These are phyloP conservation scores for Teleopsis dalmanni DNA, from an alignment of 1,140 invertebrate genomes.

Conservation along the genomic window DNA sequence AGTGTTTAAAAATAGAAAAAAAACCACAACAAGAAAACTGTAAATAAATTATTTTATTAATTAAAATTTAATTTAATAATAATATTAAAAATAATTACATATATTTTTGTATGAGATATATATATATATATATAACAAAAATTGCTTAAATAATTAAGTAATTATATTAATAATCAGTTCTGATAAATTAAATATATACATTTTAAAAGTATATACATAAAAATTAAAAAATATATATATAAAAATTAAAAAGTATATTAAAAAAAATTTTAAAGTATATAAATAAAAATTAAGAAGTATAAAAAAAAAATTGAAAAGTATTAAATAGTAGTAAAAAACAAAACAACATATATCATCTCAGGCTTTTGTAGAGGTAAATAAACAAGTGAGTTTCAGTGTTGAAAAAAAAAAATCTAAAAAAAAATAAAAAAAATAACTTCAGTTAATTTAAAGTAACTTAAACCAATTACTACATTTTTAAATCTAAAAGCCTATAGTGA, in stretches of 20 bases:
- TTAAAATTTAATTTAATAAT: not conserved
- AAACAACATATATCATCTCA: not conserved
- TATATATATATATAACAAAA: too few relatives aligned
- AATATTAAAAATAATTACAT: not conserved
- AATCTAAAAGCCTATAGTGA: too few relatives aligned
- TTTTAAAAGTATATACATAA: not conserved
- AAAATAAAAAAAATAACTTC: not conserved
- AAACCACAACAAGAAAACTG: not conserved
- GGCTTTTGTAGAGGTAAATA: not conserved
- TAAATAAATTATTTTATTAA: not conserved
- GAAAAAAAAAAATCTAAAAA: not conserved
- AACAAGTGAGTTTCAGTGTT: not conserved
- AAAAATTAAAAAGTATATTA: not conserved
- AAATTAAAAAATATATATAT: not conserved
- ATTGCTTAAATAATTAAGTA: not conserved
- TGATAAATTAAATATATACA: too few relatives aligned
- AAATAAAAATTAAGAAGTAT: not conserved
- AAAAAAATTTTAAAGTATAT: too few relatives aligned
- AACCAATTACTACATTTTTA: too few relatives aligned
- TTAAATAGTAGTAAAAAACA: not conserved
- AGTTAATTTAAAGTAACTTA: too few relatives aligned
- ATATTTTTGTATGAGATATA: too few relatives aligned
- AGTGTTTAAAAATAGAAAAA: not conserved
- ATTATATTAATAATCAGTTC: not conserved
- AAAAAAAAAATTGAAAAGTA: not conserved